Evolutionary conservation across 2,113 vertebrate genomes (phyloP).

Genomic region (Eonycteris spelaea): DNA sequence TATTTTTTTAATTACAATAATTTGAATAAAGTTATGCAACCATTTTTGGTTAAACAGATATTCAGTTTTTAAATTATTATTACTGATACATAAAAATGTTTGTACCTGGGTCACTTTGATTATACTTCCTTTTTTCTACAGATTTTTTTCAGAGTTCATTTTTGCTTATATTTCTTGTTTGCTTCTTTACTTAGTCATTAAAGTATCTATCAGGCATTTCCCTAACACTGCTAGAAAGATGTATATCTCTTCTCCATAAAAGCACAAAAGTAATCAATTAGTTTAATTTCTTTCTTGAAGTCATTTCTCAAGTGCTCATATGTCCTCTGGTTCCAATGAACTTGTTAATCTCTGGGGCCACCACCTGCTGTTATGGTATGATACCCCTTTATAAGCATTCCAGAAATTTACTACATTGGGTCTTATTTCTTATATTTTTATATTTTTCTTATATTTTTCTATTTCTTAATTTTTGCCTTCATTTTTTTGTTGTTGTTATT

Average conservation of each 20-base stretch:
- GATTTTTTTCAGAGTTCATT: background rate
- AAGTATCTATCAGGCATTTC: background rate
- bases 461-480: background rate
- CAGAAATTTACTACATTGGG: background rate
- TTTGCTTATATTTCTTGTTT: background rate
- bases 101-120: background rate
- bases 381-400: background rate
- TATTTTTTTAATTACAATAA: background rate
- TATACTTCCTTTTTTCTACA: background rate
- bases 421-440: background rate
- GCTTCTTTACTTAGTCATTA: background rate
- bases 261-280: background rate
- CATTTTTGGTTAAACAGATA: background rate
- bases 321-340: background rate
- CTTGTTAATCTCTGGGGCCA: background rate
- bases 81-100: background rate
- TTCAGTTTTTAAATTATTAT: background rate
- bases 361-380: background rate
- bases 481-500: background rate
- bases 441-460: background rate
- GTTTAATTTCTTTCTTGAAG: background rate
- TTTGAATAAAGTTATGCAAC: background rate
- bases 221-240: background rate
- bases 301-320: background rate
- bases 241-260: background rate